phyloP scores from a whole-genome alignment of 2,113 vertebrate species.

The Ammodytes marinus region DNA sequence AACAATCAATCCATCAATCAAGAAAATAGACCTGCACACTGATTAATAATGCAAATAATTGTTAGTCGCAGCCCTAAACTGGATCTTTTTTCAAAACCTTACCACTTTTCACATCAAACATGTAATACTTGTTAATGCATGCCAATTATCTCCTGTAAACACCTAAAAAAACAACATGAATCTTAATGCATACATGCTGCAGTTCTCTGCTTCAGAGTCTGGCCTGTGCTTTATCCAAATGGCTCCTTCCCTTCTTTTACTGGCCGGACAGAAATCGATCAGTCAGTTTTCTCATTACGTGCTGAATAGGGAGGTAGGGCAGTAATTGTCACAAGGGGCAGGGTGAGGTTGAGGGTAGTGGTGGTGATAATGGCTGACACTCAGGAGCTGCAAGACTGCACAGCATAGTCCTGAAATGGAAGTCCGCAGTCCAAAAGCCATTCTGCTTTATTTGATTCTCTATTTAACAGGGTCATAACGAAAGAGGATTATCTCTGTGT shows the following conservation, averaged over 20 bases:
- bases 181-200: constrained; percentile 41
- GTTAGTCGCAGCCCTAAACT: not conserved
- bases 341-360: constrained; percentile 81
- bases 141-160: not conserved
- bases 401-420: constrained; percentile 71
- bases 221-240: constrained; percentile 53
- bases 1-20: not conserved
- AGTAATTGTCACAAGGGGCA: constrained; percentile 84
- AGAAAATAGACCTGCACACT: constrained; percentile 7
- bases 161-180: constrained; percentile 16
- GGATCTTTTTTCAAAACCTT: not conserved
- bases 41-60: constrained; percentile 25
- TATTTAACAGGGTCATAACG: constrained; percentile 71
- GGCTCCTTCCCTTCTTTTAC: constrained; percentile 72
- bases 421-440: constrained; percentile 67
- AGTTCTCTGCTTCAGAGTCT: constrained; percentile 51
- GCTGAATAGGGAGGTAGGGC: constrained; percentile 82
- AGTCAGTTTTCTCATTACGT: constrained; percentile 85
- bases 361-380: constrained; percentile 78
- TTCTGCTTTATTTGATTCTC: constrained; percentile 72
- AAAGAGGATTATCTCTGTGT: constrained; percentile 60
- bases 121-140: not conserved
- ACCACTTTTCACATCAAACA: not conserved
- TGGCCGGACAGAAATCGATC: constrained; percentile 82
- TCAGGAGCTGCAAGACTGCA: constrained; percentile 73